Percentiles rank a stretch among this genome's conserved stretches.
These are phyloP conservation scores for Chaetura pelagica DNA, from an alignment of 2,113 vertebrate genomes.

Conservation along the genomic window DNA sequence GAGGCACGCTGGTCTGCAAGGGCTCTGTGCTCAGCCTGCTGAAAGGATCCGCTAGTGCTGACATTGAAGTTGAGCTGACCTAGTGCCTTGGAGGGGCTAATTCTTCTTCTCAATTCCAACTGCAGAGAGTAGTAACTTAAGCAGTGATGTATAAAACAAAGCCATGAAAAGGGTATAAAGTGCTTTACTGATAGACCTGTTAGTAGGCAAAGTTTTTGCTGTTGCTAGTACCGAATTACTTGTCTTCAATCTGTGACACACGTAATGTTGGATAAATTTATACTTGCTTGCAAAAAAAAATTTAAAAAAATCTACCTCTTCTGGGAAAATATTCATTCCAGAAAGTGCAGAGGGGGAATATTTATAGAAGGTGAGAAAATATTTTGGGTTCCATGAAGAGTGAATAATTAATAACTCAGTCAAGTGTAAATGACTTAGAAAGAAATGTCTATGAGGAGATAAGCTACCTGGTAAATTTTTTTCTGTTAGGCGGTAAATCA, in stretches of 20 bases:
- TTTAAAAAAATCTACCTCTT: not conserved
- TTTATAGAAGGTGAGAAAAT: slow-evolving; percentile 63
- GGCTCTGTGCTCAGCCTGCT: not conserved
- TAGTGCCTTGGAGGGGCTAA: not conserved
- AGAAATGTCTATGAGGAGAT: slow-evolving; percentile 10
- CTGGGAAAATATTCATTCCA: slow-evolving; percentile 35
- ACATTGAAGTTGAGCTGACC: not conserved
- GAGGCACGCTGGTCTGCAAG: not conserved
- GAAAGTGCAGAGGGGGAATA: not conserved
- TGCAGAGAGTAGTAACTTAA: not conserved
- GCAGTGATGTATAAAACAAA: not conserved
- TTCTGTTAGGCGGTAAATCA: not conserved
- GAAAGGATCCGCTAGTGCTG: not conserved
- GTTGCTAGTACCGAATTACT: not conserved
- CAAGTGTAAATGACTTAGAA: slow-evolving; percentile 21
- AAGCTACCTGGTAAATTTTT: slow-evolving; percentile 11
- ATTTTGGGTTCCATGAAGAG: slow-evolving; percentile 8
- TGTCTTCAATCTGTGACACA: slow-evolving; percentile 19
- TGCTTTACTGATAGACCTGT: not conserved
- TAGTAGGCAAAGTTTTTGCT: not conserved
- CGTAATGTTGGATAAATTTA: not conserved
- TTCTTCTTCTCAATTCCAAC: not conserved
- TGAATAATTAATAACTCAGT: slow-evolving; percentile 46
- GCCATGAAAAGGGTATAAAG: not conserved
- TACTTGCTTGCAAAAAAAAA: slow-evolving; percentile 1